phyloP scores from a whole-genome alignment of 2,888 invertebrate genomes.

The Folsomia candida region DNA sequence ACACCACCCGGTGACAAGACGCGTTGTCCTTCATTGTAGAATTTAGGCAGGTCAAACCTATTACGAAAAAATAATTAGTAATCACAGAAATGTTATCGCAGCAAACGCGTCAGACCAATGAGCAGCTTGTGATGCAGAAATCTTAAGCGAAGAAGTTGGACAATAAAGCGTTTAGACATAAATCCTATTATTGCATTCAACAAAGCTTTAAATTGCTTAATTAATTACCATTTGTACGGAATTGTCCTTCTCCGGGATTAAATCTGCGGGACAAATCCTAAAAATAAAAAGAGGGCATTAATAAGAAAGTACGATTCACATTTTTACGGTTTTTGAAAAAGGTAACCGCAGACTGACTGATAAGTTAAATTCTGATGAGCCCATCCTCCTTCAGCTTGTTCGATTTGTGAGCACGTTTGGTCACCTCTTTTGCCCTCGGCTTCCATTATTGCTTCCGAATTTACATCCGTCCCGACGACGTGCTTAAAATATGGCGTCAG shows the following conservation, averaged over 20 bases:
- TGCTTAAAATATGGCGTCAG: slow-evolving; percentile 55
- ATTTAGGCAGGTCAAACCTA: slow-evolving; percentile 54
- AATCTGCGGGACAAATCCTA: slow-evolving; percentile 53
- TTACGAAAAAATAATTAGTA: too few species aligned
- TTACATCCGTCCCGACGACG: slow-evolving; percentile 57
- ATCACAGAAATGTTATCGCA: too few species aligned
- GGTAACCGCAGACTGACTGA: neutral
- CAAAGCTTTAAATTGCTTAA: neutral
- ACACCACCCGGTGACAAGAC: slow-evolving; percentile 31
- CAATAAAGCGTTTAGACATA: too few species aligned
- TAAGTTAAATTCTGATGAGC: neutral
- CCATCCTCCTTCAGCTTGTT: slow-evolving; percentile 53
- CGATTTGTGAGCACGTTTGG: too few species aligned
- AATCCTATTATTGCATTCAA: too few species aligned
- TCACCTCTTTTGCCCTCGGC: too few species aligned
- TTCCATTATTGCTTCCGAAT: too few species aligned
- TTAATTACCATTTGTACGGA: slow-evolving; percentile 54
- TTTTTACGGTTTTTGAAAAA: too few species aligned
- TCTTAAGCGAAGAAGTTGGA: slow-evolving; percentile 12
- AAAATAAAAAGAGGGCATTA: too few species aligned
- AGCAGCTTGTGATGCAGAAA: slow-evolving; percentile 55
- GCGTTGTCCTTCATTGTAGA: slow-evolving; percentile 54
- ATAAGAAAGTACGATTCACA: too few species aligned
- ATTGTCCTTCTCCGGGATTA: slow-evolving; percentile 52
- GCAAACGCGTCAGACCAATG: slow-evolving; percentile 56